Evolutionary conservation across 2,797 vertebrate genomes (phyloP), one percentile per base, ranked within the genome.

Genomic region (Falco columbarius): DNA sequence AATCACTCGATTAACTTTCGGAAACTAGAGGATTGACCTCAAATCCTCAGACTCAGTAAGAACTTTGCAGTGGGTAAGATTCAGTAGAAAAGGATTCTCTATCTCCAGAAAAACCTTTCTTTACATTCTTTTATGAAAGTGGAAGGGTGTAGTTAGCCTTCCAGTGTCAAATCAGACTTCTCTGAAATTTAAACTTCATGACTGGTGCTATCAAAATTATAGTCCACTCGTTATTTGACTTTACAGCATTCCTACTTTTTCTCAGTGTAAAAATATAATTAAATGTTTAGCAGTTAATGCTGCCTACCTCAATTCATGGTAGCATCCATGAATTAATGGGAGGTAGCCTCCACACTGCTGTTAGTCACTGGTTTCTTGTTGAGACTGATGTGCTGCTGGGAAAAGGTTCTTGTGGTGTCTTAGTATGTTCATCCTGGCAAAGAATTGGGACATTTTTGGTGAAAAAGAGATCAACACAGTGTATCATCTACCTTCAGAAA

Each of bases 1-100:
- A 95, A 94, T 89, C 77, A 94, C 62, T 94, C 23, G 2, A 75
- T 93, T 94, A 94, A 95, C 89, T 93, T 83, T 10, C 52, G 89
- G 82, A 90, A 76, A 74, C 88, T 75, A 52, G 38, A 90, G 72
- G 16, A 80, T 56, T 75, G 89, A 88, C 42, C 62, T 95, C 36
- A 91, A 95, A 95, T 95, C 66, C 47, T 68, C 58, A 93, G 67
- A 26, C 79, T 62, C 74, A 63, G 24, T 73, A 94, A 94, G 44
- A 32, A 55, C 26, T 94, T 68, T 84, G 77, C 14, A 82, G 47
- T 36, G 66, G 14, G 52, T 81, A 90, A 92, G 46, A 86, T 56
- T 93, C 47, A 21, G 47, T 38, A 76, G 55, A 89, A 93, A 87
- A 75, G 46, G 55, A 10, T 75, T 67, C 14, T 65, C 58, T 67